Conservation (phyloP, 1,140 invertebrate genomes). For the Diorhabda elongata region DNA sequence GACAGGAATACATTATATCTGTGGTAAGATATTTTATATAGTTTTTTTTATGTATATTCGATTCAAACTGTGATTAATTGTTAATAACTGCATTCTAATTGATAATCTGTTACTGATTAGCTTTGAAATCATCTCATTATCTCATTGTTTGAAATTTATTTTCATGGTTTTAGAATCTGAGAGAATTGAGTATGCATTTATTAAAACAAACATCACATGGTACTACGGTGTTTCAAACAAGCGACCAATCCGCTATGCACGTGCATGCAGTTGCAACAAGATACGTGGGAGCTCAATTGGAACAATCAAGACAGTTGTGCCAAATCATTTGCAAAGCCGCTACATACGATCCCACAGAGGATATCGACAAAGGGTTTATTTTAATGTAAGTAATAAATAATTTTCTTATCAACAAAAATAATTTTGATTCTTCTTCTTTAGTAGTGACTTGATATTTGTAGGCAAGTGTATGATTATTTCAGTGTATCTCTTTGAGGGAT, state of each 20-base stretch:
- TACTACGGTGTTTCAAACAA: conserved; percentile 48
- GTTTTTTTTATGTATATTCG: no score
- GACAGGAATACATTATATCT: conserved; percentile 80
- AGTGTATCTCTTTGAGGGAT: background rate
- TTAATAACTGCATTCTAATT: no score
- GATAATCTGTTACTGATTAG: no score
- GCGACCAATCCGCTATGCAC: conserved; percentile 61
- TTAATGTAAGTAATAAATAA: conserved; percentile 59
- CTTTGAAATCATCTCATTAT: background rate
- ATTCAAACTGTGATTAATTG: no score
- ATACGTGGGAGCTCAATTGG: conserved; percentile 73
- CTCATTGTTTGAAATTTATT: background rate
- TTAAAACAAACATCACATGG: conserved; percentile 60
- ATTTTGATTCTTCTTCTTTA: no score
- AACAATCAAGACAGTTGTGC: conserved; percentile 71
- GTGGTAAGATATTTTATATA: conserved; percentile 54
- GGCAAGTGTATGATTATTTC: conserved; percentile 1
- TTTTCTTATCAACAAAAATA: no score
- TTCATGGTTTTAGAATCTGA: conserved; percentile 59
- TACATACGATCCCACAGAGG: conserved; percentile 59
- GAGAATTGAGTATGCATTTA: conserved; percentile 76
- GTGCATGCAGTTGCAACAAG: conserved; percentile 77
- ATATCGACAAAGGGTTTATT: conserved; percentile 70
- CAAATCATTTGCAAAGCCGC: conserved; percentile 66
- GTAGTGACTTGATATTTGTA: no score